These are phyloP conservation scores for Chrysotoxum bicinctum DNA, from an alignment of 2,888 invertebrate genomes.

Conservation along the genomic window DNA sequence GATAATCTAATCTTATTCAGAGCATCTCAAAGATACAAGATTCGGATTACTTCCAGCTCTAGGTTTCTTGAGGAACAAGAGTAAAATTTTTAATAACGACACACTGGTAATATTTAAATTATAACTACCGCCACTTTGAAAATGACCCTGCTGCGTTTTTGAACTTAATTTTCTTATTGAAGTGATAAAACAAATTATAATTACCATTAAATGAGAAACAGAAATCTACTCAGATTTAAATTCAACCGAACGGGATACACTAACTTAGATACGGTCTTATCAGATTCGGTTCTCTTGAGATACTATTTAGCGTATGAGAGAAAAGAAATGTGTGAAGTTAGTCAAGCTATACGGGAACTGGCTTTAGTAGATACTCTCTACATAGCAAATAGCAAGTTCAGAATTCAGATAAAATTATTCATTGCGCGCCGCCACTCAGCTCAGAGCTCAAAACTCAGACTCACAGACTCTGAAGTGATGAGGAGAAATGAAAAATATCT, in stretches of 20 bases:
- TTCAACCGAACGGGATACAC: conserved; percentile 6
- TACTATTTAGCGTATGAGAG: conserved; percentile 54
- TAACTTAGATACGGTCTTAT: conserved; percentile 60
- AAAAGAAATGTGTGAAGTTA: conserved; percentile 43
- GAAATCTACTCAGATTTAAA: background rate
- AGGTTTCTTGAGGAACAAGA: too few relatives aligned
- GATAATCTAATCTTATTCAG: background rate
- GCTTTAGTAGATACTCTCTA: background rate
- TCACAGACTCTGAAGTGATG: conserved; percentile 26
- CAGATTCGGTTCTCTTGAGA: conserved; percentile 63
- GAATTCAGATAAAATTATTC: conserved; percentile 57
- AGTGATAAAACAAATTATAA: conserved; percentile 33
- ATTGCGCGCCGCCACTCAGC: conserved; percentile 20
- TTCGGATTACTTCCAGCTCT: too few relatives aligned
- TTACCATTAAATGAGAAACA: conserved; percentile 54
- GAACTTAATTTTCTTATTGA: conserved; percentile 12
- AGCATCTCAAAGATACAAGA: background rate
- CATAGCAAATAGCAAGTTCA: conserved; percentile 20
- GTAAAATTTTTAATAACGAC: background rate
- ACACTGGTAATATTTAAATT: conserved; percentile 25
- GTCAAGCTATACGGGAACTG: background rate
- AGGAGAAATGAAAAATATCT: conserved; percentile 29
- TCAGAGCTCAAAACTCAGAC: too few relatives aligned
- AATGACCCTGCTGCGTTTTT: conserved; percentile 27
- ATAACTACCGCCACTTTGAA: background rate